Base-by-base conservation (phyloP, 53 echinoderm and acorn worm genomes). In the Actinopyga echinites region DNA sequence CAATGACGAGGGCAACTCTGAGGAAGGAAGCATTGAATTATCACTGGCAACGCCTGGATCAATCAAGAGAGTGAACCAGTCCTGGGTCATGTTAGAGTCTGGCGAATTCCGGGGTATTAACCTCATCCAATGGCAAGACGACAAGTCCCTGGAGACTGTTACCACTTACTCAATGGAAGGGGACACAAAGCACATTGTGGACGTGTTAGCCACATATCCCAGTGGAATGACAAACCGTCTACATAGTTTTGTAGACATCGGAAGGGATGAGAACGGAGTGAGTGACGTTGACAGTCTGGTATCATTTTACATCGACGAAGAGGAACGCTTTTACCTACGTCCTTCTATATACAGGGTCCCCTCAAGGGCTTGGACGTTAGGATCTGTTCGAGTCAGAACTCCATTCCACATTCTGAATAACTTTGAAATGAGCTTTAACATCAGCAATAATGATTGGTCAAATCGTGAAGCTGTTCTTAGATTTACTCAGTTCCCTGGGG, bases 51-150 rank as follows among this genome's bases (percentile, higher is more conserved):
- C 71, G 13, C 44, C 71, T 11, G 45, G 25, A 22, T 71, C 71
- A 6, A 40, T 71, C 21, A 71, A 71, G 45, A 71, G 71, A 34
- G 7, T 71, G 12, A 71, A 34, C 37, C 71, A 71, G 71, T 23
- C n/a, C 71, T 71, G 71, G 71, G 44, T 13, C 45, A 44, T 20
- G 21, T 7, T 40, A 44, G 12, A 22, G 4, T 71, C 71, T 1
- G 49, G 49, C 17, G 71, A 71, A 8, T 22, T 71, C 21, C 6
- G 20, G 0, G 71, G 42, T 9, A 22, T 34, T 25, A 71, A 40
- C 25, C 38, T 44, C 0, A 9, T 71, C 31, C 71, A 71, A 42
- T 71, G 44, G 71, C 71, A 71, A 20, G n/a, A 23, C 12, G 45
- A 71, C 21, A 37, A 20, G 37, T 24, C 40, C 5, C 6, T 35